Evolutionary conservation across 2,888 invertebrate genomes (phyloP).

Genomic region (Philereme transversata): DNA sequence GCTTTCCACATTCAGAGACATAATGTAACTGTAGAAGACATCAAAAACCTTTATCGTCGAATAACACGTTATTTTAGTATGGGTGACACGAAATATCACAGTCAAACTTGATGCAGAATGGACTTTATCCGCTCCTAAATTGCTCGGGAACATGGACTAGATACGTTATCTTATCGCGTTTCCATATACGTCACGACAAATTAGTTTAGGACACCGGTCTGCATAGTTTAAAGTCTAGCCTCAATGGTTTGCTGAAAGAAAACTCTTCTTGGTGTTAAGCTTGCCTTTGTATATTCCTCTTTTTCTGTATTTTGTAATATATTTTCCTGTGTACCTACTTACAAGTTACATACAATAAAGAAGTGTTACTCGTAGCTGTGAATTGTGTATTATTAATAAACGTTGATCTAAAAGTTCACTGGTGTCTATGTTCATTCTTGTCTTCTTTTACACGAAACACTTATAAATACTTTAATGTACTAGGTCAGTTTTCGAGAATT

Average conservation of each 20-base stretch:
- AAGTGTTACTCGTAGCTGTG: background rate
- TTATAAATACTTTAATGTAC: conserved; percentile 11
- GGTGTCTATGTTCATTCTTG: background rate
- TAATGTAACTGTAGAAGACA: background rate
- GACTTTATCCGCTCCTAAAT: conserved; percentile 19
- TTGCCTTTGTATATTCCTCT: no score
- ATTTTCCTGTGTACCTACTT: no score
- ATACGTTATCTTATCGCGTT: conserved; percentile 35
- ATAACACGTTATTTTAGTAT: background rate
- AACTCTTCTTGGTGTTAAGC: no score
- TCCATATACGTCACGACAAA: conserved; percentile 13
- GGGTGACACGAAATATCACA: conserved; percentile 9
- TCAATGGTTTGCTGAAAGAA: no score
- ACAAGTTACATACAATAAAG: no score
- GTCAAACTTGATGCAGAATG: conserved; percentile 8
- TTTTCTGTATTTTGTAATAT: no score
- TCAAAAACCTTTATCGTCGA: background rate
- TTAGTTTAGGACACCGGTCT: conserved; percentile 2
- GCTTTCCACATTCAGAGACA: background rate
- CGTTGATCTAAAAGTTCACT: background rate
- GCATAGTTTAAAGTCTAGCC: background rate
- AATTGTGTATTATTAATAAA: background rate
- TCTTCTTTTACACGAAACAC: background rate
- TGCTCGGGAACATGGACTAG: conserved; percentile 17
- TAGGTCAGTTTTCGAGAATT: conserved; percentile 8